These are phyloP conservation scores for Pandion haliaetus DNA, from an alignment of 2,113 vertebrate genomes.

Conservation along the genomic window DNA sequence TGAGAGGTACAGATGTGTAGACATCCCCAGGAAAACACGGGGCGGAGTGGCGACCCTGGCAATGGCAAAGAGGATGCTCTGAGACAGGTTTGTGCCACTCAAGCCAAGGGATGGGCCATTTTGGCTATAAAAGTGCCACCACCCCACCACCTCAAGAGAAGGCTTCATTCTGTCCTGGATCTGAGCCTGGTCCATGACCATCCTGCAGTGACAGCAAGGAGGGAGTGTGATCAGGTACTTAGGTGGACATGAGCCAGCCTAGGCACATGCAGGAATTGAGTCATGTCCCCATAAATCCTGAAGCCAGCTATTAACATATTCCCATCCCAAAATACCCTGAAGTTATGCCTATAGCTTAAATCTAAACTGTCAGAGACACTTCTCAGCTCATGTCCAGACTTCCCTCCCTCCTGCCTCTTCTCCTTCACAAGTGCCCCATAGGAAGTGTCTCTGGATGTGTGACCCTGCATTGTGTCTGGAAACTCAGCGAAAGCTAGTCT, in stretches of 20 bases:
- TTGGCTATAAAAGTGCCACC: not conserved
- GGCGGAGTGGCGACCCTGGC: fast-evolving
- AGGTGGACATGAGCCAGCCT: not conserved
- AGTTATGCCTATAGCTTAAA: not conserved
- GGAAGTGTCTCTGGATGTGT: not conserved
- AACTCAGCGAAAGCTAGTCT: not conserved
- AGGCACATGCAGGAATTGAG: not conserved
- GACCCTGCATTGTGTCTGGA: fast-evolving
- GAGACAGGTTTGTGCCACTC: fast-evolving
- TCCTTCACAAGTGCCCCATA: fast-evolving
- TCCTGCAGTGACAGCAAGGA: not conserved
- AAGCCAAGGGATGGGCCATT: not conserved
- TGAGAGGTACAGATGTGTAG: not conserved
- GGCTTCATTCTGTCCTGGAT: not conserved
- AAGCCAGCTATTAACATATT: not conserved
- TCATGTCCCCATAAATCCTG: not conserved
- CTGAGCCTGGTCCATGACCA: not conserved
- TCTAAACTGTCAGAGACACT: not conserved
- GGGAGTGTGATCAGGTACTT: not conserved
- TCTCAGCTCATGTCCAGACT: not conserved
- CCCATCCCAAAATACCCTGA: not conserved
- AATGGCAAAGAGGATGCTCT: not conserved
- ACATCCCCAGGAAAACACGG: fast-evolving
- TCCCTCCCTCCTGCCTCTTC: not conserved
- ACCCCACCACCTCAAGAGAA: not conserved